A percentile compares a stretch with the other conserved stretches of the same genome.
phyloP scores from a whole-genome alignment of 2,888 invertebrate species.

The Polydrusus pterygomalis region DNA sequence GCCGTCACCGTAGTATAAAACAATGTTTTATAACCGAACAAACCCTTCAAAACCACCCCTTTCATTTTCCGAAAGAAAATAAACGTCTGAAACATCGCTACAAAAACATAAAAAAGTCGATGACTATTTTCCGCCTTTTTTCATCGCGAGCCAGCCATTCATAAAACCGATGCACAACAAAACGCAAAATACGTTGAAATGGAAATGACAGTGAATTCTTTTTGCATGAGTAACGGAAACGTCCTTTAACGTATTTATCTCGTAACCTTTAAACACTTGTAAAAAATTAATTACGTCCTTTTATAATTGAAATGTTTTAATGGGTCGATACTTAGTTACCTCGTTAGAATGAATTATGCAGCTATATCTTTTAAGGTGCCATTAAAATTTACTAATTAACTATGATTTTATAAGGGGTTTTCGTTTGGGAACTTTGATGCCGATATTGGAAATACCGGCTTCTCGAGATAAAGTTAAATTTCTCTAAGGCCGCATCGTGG shows the following conservation, averaged over 20 bases:
- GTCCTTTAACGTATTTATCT: constrained; percentile 32
- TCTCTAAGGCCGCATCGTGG: no score
- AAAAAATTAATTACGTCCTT: constrained; percentile 28
- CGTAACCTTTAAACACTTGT: constrained; percentile 31
- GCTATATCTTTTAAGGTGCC: no score
- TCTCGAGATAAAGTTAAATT: no score
- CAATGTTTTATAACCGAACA: no score
- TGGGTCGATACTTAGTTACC: constrained; percentile 25
- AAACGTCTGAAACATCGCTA: not conserved
- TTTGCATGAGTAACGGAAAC: constrained; percentile 32
- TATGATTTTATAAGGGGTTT: no score
- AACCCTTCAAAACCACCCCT: no score
- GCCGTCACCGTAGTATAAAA: no score
- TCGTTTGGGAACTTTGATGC: no score
- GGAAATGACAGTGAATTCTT: constrained; percentile 34
- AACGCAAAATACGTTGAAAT: constrained; percentile 24
- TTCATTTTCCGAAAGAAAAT: not conserved
- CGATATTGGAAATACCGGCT: no score
- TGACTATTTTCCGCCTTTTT: constrained; percentile 4
- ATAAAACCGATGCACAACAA: constrained; percentile 9
- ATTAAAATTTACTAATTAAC: no score
- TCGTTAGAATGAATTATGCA: constrained; percentile 25
- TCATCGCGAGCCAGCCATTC: constrained; percentile 9
- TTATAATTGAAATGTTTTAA: constrained; percentile 32
- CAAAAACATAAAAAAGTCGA: not conserved